Conservation (phyloP, 1,140 invertebrate genomes). For the Agraylea sexmaculata region DNA sequence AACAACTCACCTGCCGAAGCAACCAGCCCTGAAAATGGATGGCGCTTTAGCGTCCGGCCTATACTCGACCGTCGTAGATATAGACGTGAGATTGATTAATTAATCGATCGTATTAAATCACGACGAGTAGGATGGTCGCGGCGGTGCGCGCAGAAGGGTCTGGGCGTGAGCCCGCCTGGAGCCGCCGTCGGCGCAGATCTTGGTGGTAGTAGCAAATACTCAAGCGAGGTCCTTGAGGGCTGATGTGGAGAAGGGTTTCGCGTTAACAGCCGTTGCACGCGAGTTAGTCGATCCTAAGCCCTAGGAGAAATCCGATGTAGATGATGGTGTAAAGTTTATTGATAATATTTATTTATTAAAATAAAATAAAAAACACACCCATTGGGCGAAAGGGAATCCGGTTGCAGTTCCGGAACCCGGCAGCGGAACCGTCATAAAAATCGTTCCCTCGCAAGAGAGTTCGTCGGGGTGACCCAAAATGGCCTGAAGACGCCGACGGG, state of each 20-base stretch:
- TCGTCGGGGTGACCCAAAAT: constrained; percentile 36
- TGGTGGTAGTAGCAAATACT: constrained; percentile 81
- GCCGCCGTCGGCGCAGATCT: constrained; percentile 70
- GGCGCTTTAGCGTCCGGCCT: too few species aligned
- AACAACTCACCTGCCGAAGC: too few species aligned
- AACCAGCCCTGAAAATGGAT: too few species aligned
- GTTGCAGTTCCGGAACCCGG: constrained; percentile 63
- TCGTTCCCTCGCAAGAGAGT: constrained; percentile 43
- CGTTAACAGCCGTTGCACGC: constrained; percentile 80
- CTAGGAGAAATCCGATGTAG: constrained; percentile 46
- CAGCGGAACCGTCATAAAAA: constrained; percentile 52
- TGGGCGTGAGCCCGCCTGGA: constrained; percentile 64
- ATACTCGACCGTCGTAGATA: too few species aligned
- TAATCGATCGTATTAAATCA: too few species aligned
- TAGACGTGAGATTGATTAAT: too few species aligned
- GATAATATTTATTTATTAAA: too few species aligned
- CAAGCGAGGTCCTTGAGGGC: constrained; percentile 70
- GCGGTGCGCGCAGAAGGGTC: constrained; percentile 60
- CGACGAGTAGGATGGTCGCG: constrained; percentile 61
- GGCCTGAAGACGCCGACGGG: constrained; percentile 56
- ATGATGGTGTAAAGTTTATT: too few species aligned
- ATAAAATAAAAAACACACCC: constrained; percentile 35
- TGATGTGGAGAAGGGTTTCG: constrained; percentile 82
- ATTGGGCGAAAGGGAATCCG: constrained; percentile 57
- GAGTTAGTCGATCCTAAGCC: constrained; percentile 77